Evolutionary conservation across 2,113 vertebrate genomes (phyloP).

Genomic region (Sceloporus tristichus): DNA sequence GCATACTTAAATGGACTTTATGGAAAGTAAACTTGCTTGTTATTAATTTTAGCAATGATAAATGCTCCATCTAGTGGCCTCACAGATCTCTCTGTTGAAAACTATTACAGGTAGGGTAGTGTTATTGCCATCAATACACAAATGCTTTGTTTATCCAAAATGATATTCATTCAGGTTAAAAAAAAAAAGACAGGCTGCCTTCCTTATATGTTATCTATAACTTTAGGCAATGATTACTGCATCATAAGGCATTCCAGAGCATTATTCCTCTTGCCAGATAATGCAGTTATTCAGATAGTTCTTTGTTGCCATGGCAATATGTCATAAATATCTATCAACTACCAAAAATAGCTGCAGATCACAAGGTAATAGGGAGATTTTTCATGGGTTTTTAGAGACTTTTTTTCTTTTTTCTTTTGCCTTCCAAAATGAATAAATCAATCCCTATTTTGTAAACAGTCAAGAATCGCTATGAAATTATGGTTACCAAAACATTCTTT

Average conservation of each 20-base stretch:
- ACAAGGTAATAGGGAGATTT: slow-evolving; percentile 43
- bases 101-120: slow-evolving; percentile 35
- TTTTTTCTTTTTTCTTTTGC: neutral
- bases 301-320: slow-evolving; percentile 65
- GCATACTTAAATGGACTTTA: slow-evolving; percentile 1
- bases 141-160: neutral
- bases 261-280: slow-evolving; percentile 46
- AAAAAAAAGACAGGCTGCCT: neutral
- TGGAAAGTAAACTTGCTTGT: slow-evolving; percentile 31
- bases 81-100: slow-evolving; percentile 54
- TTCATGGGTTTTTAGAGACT: neutral
- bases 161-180: neutral
- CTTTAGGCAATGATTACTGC: slow-evolving; percentile 44
- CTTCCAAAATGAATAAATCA: slow-evolving; percentile 34
- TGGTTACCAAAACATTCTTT: neutral
- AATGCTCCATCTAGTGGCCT: slow-evolving; percentile 80
- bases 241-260: slow-evolving; percentile 26
- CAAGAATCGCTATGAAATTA: slow-evolving; percentile 16
- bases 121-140: slow-evolving; percentile 9
- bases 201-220: slow-evolving; percentile 7
- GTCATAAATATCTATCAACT: slow-evolving; percentile 64
- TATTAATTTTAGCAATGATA: slow-evolving; percentile 54
- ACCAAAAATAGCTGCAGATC: slow-evolving; percentile 66
- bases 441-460: slow-evolving; percentile 27
- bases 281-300: slow-evolving; percentile 49